These are phyloP conservation scores for Lucilia sericata DNA, from an alignment of 1,140 invertebrate genomes.

Conservation along the genomic window DNA sequence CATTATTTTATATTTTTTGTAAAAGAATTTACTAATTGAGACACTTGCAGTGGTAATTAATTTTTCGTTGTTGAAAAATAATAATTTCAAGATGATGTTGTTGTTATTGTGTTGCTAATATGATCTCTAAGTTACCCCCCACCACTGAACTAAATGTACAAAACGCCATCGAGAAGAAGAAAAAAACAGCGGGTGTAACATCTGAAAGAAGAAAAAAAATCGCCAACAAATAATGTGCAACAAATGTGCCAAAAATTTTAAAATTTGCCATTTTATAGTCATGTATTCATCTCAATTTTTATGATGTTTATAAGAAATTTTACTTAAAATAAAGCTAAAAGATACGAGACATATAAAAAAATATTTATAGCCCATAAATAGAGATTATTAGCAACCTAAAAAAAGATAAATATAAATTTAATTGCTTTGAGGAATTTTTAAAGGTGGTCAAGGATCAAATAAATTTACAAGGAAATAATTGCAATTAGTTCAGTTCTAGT, in stretches of 20 bases:
- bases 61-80: conserved; percentile 15
- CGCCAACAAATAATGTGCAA: conserved; percentile 20
- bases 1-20: conserved; percentile 19
- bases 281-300: background rate
- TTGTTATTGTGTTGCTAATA: background rate
- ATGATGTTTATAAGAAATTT: conserved; percentile 2
- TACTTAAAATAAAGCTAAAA: background rate
- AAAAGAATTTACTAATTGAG: conserved; percentile 13
- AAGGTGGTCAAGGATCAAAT: no score
- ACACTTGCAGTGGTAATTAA: conserved; percentile 43
- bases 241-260: background rate
- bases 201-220: background rate
- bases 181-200: background rate
- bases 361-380: no score
- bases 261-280: conserved; percentile 12
- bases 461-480: no score
- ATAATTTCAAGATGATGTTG: background rate
- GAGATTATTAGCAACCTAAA: no score
- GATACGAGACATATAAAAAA: background rate
- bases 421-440: no score
- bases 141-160: background rate
- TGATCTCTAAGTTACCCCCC: background rate
- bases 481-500: no score
- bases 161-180: background rate
- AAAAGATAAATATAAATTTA: no score